Percentiles rank a stretch among this genome's conserved stretches.
Evolutionary conservation across 2,113 vertebrate species (phyloP).

Genomic region (Podilymbus podiceps): DNA sequence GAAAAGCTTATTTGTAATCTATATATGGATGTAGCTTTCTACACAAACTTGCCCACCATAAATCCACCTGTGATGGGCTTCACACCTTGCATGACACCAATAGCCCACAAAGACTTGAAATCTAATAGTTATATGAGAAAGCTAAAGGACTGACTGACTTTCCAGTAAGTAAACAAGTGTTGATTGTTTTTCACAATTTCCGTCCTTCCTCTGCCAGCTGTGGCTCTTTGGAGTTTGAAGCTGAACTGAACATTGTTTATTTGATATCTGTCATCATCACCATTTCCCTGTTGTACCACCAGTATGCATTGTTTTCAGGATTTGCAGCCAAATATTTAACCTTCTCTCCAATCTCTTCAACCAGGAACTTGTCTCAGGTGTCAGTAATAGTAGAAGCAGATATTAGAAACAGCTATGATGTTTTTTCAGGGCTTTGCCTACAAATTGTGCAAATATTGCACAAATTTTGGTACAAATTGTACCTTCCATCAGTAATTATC

Average conservation of each 20-base stretch:
- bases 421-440: not conserved
- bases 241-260: not conserved
- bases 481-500: not conserved
- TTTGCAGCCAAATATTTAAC: not conserved
- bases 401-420: not conserved
- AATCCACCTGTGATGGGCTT: not conserved
- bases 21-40: not conserved
- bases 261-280: not conserved
- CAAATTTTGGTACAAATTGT: fast-evolving
- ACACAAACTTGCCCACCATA: not conserved
- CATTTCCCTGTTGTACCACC: not conserved
- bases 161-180: not conserved
- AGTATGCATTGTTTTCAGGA: not conserved
- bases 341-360: not conserved
- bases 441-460: fast-evolving
- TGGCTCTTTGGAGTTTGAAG: not conserved
- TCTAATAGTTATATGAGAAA: not conserved
- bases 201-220: not conserved
- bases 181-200: not conserved
- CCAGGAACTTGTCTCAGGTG: not conserved
- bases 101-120: not conserved
- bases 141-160: not conserved
- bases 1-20: not conserved
- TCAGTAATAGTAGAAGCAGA: not conserved
- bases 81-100: not conserved